Percentiles rank a stretch among this genome's conserved stretches.
Conservation (phyloP, 2,888 invertebrate genomes). For the Polydrusus cervinus region DNA sequence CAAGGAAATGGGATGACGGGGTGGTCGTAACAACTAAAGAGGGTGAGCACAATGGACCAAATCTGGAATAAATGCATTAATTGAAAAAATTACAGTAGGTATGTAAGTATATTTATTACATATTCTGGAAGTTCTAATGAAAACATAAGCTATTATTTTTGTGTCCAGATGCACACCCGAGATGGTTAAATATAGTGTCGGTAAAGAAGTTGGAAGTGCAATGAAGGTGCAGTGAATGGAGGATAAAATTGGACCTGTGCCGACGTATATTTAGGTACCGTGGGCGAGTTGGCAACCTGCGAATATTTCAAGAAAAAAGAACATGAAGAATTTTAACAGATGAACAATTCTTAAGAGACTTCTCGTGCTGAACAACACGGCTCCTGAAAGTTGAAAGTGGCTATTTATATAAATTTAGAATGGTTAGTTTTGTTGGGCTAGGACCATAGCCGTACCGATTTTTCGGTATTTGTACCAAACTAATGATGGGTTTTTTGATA, state of each 20-base stretch:
- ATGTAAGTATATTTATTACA: too few relatives aligned
- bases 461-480: too few relatives aligned
- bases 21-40: too few relatives aligned
- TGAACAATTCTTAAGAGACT: constrained; percentile 67
- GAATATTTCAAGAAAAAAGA: constrained; percentile 68
- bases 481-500: too few relatives aligned
- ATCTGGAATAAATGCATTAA: too few relatives aligned
- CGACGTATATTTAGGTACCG: constrained; percentile 72
- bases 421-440: constrained; percentile 42
- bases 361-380: constrained; percentile 48
- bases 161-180: constrained; percentile 42
- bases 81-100: too few relatives aligned
- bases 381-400: constrained; percentile 34
- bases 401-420: constrained; percentile 50
- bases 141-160: constrained; percentile 25
- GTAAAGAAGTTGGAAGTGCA: constrained; percentile 54
- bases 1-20: too few relatives aligned
- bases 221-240: constrained; percentile 71
- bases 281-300: constrained; percentile 72
- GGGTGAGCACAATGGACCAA: too few relatives aligned
- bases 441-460: constrained; percentile 16
- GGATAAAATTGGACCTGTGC: constrained; percentile 72
- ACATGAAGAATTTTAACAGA: constrained; percentile 68
- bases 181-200: constrained; percentile 46
- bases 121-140: too few relatives aligned